phyloP scores from a whole-genome alignment of 2,113 vertebrate genomes.

The Halichoerus grypus region DNA sequence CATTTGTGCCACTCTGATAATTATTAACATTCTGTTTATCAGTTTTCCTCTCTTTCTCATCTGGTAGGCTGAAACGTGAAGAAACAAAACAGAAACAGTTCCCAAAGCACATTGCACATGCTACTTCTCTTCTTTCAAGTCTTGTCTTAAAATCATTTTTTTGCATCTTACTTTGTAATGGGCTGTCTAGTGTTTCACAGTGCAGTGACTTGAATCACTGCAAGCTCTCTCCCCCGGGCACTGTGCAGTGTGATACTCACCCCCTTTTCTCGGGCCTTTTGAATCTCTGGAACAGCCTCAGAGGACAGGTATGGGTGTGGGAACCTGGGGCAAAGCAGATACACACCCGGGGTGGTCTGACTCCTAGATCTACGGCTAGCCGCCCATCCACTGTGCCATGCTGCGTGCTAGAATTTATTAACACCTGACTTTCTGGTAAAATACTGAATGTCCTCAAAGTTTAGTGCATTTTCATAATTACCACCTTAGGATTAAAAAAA shows the following conservation, averaged over 20 bases:
- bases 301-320: background rate
- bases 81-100: background rate
- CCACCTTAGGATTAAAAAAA: background rate
- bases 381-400: accelerated
- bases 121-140: background rate
- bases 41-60: background rate
- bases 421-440: background rate
- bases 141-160: background rate
- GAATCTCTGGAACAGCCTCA: background rate
- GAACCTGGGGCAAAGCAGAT: background rate
- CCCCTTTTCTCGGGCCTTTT: accelerated
- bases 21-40: background rate
- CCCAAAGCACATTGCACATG: background rate
- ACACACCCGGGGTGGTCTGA: background rate
- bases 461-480: background rate
- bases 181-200: background rate
- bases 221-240: background rate
- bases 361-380: background rate
- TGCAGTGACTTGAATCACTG: background rate
- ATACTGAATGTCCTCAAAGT: background rate
- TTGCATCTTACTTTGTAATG: background rate
- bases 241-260: background rate
- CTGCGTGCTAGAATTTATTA: background rate
- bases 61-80: background rate
- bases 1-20: background rate